These are phyloP conservation scores for Elysia crispata DNA, from an alignment of 2,888 invertebrate genomes.

Conservation along the genomic window DNA sequence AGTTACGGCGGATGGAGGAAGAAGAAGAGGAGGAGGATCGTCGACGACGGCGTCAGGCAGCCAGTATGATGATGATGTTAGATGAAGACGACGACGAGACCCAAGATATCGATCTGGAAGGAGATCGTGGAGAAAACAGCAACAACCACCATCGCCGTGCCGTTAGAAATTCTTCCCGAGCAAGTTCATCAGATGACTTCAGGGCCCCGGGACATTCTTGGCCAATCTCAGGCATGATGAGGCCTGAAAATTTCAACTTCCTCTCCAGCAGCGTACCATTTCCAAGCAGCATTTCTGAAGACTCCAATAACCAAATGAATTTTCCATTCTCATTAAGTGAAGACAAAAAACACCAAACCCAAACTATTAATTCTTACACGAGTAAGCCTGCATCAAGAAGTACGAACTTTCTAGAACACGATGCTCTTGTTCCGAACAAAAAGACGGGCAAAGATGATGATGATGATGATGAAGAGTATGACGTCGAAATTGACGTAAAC, in stretches of 20 bases:
- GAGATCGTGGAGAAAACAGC: not conserved
- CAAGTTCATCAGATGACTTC: too few relatives aligned
- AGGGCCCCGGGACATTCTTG: too few relatives aligned
- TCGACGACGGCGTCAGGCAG: not conserved
- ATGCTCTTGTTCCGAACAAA: not conserved
- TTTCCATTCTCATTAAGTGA: not conserved
- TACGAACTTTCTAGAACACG: not conserved
- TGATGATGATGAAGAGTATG: slow-evolving; percentile 44
- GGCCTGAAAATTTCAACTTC: too few relatives aligned
- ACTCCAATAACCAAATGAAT: too few relatives aligned
- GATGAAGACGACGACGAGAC: not conserved
- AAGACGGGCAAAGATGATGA: slow-evolving; percentile 26
- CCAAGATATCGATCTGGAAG: not conserved
- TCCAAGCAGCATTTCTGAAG: too few relatives aligned
- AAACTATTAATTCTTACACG: not conserved
- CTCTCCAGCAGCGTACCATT: too few relatives aligned
- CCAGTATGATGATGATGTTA: too few relatives aligned
- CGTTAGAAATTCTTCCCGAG: too few relatives aligned
- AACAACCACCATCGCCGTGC: too few relatives aligned
- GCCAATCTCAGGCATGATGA: too few relatives aligned
- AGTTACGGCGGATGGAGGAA: too few relatives aligned
- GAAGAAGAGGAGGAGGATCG: not conserved
- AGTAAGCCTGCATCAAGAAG: too few relatives aligned
- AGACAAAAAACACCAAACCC: not conserved
- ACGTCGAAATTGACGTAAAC: slow-evolving; percentile 32